These are phyloP conservation scores for Oncorhynchus mykiss DNA, from an alignment of 2,113 vertebrate genomes.

Conservation along the genomic window DNA sequence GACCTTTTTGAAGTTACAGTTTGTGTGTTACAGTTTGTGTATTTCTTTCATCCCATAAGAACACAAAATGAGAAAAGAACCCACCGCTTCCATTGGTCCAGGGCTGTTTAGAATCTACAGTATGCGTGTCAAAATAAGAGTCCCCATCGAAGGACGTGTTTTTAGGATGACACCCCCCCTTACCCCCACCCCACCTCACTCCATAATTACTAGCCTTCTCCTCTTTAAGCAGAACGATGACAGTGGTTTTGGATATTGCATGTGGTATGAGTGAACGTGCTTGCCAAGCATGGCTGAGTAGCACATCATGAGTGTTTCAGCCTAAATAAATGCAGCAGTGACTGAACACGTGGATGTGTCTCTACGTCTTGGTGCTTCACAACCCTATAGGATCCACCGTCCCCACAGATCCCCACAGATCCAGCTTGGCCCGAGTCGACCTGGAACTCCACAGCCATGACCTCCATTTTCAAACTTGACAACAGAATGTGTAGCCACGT, in stretches of 20 bases:
- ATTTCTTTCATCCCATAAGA: slow-evolving; percentile 88
- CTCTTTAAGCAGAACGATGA: slow-evolving; percentile 69
- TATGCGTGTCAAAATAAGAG: slow-evolving; percentile 96
- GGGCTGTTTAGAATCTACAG: slow-evolving; percentile 99
- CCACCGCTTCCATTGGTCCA: slow-evolving; percentile 95
- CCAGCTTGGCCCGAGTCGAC: slow-evolving; percentile 50
- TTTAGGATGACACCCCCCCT: slow-evolving; percentile 51
- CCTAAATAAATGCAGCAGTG: slow-evolving; percentile 74
- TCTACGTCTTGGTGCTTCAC: slow-evolving; percentile 56
- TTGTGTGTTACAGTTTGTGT: slow-evolving; percentile 61
- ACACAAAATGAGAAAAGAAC: slow-evolving; percentile 81
- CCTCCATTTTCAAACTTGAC: slow-evolving; percentile 1
- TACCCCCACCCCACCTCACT: slow-evolving; percentile 45
- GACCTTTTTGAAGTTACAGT: slow-evolving; percentile 79
- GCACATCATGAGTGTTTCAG: slow-evolving; percentile 65
- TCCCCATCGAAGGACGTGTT: slow-evolving; percentile 58
- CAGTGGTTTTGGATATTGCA: slow-evolving; percentile 72
- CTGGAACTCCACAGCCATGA: slow-evolving; percentile 34
- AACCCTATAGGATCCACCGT: slow-evolving; percentile 15
- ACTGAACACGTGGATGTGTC: slow-evolving; percentile 68
- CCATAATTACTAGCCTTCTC: slow-evolving; percentile 66
- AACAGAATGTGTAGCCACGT: slow-evolving; percentile 10
- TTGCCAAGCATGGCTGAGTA: slow-evolving; percentile 54
- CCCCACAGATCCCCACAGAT: slow-evolving; percentile 22
- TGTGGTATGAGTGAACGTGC: slow-evolving; percentile 61